Evolutionary conservation across 92 coral and sea anemone species (phyloP).

Genomic region (Desmophyllum pertusum): DNA sequence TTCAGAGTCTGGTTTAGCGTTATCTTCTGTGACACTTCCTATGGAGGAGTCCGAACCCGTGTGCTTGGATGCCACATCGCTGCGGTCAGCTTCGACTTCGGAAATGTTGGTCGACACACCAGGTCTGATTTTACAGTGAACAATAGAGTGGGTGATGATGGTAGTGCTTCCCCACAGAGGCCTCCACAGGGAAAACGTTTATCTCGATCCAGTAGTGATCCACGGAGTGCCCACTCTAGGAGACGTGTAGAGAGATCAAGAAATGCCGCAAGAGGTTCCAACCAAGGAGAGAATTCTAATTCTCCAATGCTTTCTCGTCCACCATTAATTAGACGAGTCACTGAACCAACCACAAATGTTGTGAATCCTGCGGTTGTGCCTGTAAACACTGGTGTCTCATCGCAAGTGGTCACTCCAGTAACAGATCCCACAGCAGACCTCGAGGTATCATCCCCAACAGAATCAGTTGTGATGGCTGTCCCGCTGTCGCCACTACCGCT

Average conservation of each 20-base stretch:
- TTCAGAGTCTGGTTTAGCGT: neutral
- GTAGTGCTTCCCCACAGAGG: conserved; percentile 41
- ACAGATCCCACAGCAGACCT: neutral
- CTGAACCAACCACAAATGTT: conserved; percentile 22
- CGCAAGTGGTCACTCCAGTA: conserved; percentile 2
- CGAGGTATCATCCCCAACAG: conserved; percentile 32
- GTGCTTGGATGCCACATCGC: conserved; percentile 63
- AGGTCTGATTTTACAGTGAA: neutral
- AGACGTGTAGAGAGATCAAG: conserved; percentile 40
- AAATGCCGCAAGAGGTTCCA: neutral
- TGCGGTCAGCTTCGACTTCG: conserved; percentile 57
- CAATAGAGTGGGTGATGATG: conserved; percentile 1
- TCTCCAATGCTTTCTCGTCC: conserved; percentile 33
- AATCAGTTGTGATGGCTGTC: conserved; percentile 69
- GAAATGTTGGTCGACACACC: conserved; percentile 63
- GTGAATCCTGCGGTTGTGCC: neutral
- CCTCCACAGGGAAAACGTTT: conserved; percentile 68
- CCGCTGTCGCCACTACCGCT: conserved; percentile 48
- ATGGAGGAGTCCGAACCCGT: conserved; percentile 82
- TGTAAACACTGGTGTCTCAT: neutral
- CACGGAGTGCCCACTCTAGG: conserved; percentile 62
- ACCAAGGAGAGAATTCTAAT: conserved; percentile 9
- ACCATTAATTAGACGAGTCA: conserved; percentile 22
- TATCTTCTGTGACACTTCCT: conserved; percentile 72
- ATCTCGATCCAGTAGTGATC: conserved; percentile 81